These are phyloP conservation scores for Nephrotoma appendiculata DNA, from an alignment of 2,888 invertebrate genomes.

Conservation along the genomic window DNA sequence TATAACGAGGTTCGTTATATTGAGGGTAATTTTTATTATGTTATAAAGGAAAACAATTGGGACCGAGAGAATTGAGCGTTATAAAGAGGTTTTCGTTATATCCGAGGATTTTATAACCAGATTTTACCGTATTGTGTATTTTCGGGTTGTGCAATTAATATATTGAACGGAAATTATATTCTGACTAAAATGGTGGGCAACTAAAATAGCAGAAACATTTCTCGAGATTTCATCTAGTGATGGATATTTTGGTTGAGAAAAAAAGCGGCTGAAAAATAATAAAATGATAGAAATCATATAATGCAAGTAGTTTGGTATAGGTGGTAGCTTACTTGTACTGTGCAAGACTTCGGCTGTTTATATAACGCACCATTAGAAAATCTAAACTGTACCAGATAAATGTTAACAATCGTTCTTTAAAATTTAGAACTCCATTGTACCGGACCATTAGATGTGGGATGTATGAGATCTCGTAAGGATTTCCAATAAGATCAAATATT, in stretches of 20 bases:
- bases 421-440: background rate
- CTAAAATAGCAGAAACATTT: background rate
- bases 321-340: background rate
- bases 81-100: no score
- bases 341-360: background rate
- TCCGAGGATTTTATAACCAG: no score
- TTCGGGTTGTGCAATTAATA: no score
- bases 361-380: background rate
- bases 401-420: background rate
- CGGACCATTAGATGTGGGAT: background rate
- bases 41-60: no score
- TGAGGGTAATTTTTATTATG: no score
- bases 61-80: no score
- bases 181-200: background rate
- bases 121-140: no score
- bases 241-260: constrained; percentile 13
- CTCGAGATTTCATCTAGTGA: background rate
- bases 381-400: background rate
- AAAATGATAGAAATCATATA: background rate
- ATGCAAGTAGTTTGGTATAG: background rate
- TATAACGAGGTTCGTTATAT: no score
- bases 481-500: background rate
- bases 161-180: no score
- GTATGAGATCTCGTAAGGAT: background rate
- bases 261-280: constrained; percentile 15